A percentile compares a stretch with the other conserved stretches of the same genome.
Conservation (phyloP, 2,888 invertebrate genomes). For the Dexiosoma caninum region DNA sequence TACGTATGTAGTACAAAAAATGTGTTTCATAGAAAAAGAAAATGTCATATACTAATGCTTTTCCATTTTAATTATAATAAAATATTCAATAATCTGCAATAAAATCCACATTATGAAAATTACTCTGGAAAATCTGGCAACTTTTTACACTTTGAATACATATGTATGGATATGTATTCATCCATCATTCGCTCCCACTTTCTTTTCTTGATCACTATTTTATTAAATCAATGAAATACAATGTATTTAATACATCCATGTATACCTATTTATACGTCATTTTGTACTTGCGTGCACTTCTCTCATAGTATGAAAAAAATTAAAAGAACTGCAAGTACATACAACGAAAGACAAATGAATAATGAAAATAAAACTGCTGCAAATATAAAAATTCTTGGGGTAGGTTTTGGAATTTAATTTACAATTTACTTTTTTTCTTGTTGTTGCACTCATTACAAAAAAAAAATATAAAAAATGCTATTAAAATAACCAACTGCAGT, state of each 20-base stretch:
- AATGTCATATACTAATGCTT: no score
- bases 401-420: constrained; percentile 60
- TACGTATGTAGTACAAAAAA: no score
- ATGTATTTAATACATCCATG: constrained; percentile 23
- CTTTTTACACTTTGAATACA: no score
- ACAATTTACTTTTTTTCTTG: constrained; percentile 1
- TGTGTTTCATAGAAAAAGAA: no score
- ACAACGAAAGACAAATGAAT: constrained; percentile 33
- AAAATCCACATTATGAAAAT: no score
- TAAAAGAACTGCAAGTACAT: constrained; percentile 17
- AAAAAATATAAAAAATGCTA: constrained; percentile 27
- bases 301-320: constrained; percentile 11
- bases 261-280: constrained; percentile 44
- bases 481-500: constrained; percentile 36
- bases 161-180: background rate
- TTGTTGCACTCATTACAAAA: constrained; percentile 39
- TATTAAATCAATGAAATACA: constrained; percentile 39
- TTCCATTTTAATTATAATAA: no score
- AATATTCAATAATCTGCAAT: no score
- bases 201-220: background rate
- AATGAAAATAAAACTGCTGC: constrained; percentile 45
- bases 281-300: constrained; percentile 38
- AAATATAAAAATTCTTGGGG: constrained; percentile 62
- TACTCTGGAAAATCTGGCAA: no score
- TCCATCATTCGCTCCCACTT: background rate